Base-by-base conservation (phyloP, 2,797 vertebrate genomes). In the Netta rufina region DNA sequence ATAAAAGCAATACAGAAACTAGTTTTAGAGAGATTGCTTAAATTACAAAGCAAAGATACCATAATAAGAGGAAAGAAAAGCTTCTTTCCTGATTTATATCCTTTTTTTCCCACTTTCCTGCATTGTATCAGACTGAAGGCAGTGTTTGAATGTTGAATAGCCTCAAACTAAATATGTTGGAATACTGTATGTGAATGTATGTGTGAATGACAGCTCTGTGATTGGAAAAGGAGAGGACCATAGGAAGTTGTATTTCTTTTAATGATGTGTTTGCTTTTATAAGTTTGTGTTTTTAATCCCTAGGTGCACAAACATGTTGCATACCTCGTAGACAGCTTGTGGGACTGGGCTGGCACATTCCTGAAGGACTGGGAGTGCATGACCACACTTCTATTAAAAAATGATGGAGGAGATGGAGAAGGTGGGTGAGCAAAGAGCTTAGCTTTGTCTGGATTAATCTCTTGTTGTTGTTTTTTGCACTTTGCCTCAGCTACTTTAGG, bases 281-380 rank as follows among this genome's bases (percentile, higher is more conserved):
- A 82, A 84, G 4, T 36, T 74, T 87, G 33, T 93, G 67, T 71
- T 84, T 97, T 94, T 90, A 77, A 93, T 87, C 61, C 76, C 32
- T 95, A 99, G 99, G 93, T 99, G 57, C 99, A 99, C 95, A 97
- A 98, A 73, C 99, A 99, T 16, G 98, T 99, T 91, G 96, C 98
- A 5, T 99, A 99, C 95, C 97, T 99, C 21, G 98, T 99, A 97
- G 99, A 99, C 97, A 99, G 99, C 95, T 97, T 99, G 94, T 99
- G 99, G 99, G 99, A 99, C 96, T 98, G 98, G 95, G 98, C 97
- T 21, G 98, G 98, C 53, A 94, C 92, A 78, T 97, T 99, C 84
- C 97, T 99, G 84, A 99, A 99, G 96, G 98, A 99, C 97, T 99
- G 99, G 99, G 94, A 98, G 45, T 95, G 98, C 18, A 96, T 99